These are phyloP conservation scores for Struthidea cinerea DNA, from an alignment of 2,113 vertebrate genomes.

Conservation along the genomic window DNA sequence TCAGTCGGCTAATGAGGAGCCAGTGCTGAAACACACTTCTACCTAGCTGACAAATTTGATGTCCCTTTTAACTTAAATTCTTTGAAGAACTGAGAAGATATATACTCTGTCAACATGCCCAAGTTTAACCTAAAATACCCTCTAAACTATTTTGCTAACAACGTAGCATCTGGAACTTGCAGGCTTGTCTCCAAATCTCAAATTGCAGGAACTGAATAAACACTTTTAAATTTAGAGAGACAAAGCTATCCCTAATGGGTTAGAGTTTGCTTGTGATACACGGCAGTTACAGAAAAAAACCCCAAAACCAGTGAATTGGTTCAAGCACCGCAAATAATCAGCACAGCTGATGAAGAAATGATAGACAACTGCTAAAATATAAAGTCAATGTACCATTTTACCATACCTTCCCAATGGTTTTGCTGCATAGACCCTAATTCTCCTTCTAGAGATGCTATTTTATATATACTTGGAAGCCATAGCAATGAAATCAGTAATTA, in stretches of 20 bases:
- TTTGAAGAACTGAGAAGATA: background rate
- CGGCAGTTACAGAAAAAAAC: background rate
- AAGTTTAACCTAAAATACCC: constrained; percentile 20
- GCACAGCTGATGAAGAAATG: background rate
- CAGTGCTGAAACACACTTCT: background rate
- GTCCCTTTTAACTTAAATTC: background rate
- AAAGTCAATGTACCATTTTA: background rate
- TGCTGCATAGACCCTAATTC: background rate
- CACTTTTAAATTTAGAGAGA: background rate
- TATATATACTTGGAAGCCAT: background rate
- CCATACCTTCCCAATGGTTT: background rate
- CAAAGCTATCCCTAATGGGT: background rate
- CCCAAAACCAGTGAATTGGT: accelerated
- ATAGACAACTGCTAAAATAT: background rate
- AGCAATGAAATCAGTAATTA: background rate
- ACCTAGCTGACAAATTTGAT: background rate
- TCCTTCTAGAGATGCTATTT: background rate
- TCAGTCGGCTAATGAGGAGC: background rate
- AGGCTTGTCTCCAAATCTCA: constrained; percentile 2
- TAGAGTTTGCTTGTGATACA: background rate
- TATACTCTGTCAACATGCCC: background rate
- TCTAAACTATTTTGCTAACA: background rate
- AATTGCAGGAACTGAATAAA: background rate
- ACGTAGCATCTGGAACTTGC: background rate
- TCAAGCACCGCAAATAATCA: background rate